These are phyloP conservation scores for Pardalotus punctatus DNA, from an alignment of 2,113 vertebrate genomes.

Conservation along the genomic window DNA sequence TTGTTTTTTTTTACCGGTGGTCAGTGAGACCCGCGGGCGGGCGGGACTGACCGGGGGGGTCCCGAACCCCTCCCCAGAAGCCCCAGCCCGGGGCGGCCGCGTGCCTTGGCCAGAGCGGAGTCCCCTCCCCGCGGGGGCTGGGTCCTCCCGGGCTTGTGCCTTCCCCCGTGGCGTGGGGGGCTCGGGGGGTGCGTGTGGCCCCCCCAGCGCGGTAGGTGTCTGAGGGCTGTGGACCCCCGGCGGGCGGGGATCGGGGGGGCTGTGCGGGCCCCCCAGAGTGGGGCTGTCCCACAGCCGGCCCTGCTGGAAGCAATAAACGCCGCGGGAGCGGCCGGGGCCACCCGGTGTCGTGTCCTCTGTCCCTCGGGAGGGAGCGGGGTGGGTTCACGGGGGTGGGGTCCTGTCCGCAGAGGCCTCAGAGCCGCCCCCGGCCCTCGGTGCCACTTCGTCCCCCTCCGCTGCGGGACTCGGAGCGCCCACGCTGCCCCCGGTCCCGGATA, in stretches of 20 bases:
- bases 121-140: background rate
- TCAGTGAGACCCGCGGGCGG: background rate
- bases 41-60: background rate
- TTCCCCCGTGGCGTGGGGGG: background rate
- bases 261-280: background rate
- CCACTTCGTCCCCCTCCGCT: background rate
- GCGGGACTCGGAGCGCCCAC: background rate
- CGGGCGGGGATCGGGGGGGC: too few relatives aligned
- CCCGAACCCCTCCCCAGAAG: background rate
- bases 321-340: background rate
- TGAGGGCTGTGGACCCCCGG: too few relatives aligned
- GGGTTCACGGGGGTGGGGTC: background rate
- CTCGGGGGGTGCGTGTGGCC: fast-evolving
- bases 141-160: background rate
- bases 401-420: background rate
- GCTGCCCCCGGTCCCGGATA: background rate
- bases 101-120: background rate
- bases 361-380: fast-evolving
- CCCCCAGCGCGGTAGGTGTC: background rate
- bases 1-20: background rate
- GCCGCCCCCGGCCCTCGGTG: background rate
- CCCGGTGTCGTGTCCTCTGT: background rate
- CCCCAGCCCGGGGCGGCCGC: background rate
- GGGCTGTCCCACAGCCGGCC: background rate
- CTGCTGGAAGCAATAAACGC: conserved; percentile 2